Evolutionary conservation across 2,797 vertebrate genomes (phyloP), one percentile per base, ranked within the genome.

Genomic region (Apodemus agrarius): DNA sequence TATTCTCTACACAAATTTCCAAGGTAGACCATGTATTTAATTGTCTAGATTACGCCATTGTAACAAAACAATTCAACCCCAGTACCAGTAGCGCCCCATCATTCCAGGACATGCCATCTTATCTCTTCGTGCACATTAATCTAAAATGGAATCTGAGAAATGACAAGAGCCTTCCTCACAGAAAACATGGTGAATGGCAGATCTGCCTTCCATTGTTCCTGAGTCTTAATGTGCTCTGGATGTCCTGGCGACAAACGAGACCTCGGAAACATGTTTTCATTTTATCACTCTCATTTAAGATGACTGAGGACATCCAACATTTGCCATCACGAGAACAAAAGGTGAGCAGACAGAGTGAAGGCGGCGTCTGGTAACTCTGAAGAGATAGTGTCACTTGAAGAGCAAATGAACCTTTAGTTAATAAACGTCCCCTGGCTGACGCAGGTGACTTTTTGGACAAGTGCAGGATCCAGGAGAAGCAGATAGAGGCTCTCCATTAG

Each of bases 391-490:
- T 93, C 98, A 97, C 97, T 97, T 97, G 96, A 97, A 98, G 98
- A 98, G 97, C 98, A 98, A 98, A 98, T 69, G 98, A 97, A 97
- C 95, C 85, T 98, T 94, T 97, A 98, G 98, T 98, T 98, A 98
- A 99, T 98, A 98, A 97, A 96, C 98, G 98, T 96, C 89, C 92
- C 86, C 93, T 90, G 89, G 96, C 98, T 97, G 98, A 98, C 96
- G 98, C 98, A 97, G 97, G 98, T 98, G 98, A 96, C 98, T 95
- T 97, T 98, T 97, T 98, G 94, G 96, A 86, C 97, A 98, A 59
- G 96, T 79, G 97, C 98, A 98, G 98, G 98, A 98, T 98, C 98
- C 96, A 94, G 97, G 98, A 98, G 98, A 98, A 98, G 97, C 92
- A 97, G 98, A 98, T 97, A 95, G 97, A 97, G 97, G 95, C 21